Evolutionary conservation across 2,888 invertebrate genomes (phyloP).

Genomic region (Hyles lineata): DNA sequence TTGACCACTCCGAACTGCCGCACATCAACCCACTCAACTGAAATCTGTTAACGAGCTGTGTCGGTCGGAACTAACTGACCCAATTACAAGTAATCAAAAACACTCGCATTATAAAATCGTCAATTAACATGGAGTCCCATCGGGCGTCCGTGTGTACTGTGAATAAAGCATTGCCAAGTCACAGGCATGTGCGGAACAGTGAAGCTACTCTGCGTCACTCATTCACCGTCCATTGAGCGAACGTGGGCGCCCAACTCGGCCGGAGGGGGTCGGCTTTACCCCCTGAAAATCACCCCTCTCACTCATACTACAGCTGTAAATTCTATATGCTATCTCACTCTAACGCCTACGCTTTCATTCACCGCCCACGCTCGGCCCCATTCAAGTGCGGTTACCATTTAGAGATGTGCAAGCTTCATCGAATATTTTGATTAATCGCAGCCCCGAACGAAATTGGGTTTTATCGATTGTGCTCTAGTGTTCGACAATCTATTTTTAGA

Average conservation of each 20-base stretch:
- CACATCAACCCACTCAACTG: too few relatives aligned
- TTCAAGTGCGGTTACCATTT: conserved; percentile 55
- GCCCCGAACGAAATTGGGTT: conserved; percentile 38
- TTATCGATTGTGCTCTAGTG: conserved; percentile 22
- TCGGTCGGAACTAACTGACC: too few relatives aligned
- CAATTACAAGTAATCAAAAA: too few relatives aligned
- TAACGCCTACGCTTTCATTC: conserved; percentile 70
- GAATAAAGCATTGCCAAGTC: not conserved
- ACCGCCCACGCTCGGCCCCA: conserved; percentile 66
- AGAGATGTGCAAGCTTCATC: conserved; percentile 49
- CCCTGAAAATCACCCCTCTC: conserved; percentile 26
- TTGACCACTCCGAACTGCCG: too few relatives aligned
- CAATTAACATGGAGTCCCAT: not conserved
- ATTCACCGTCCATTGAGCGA: conserved; percentile 61
- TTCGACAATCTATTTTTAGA: conserved; percentile 8
- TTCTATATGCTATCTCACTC: conserved; percentile 39
- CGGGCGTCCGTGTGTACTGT: not conserved
- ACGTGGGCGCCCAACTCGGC: conserved; percentile 49
- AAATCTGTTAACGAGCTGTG: too few relatives aligned
- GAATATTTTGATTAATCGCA: conserved; percentile 49
- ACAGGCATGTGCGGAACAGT: conserved; percentile 10
- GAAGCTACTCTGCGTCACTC: conserved; percentile 58
- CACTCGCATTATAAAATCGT: too few relatives aligned
- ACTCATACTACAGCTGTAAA: not conserved
- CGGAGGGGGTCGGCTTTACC: conserved; percentile 33